Evolutionary conservation across 2,888 invertebrate species (phyloP), one percentile per base, ranked within the genome.

Genomic region (Lasioglossum pauxillum): DNA sequence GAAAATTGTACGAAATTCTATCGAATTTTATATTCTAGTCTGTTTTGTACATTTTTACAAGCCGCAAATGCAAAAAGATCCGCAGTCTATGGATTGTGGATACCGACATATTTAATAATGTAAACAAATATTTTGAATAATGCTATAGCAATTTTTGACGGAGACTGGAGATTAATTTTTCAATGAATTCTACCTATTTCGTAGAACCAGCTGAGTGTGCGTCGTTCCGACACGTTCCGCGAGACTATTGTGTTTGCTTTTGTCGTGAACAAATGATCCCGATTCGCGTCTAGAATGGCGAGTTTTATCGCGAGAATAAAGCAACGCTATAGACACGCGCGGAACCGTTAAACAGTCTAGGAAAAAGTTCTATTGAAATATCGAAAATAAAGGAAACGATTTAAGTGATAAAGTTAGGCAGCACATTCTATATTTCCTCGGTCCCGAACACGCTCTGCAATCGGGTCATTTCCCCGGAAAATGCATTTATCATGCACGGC

Each of bases 311-410:
- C 8, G 53, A 53, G 53, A 19, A 23, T 23, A 53, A 53, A 53
- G 23, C 53, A 53, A 53, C 23, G 53, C 0, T 8, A 7, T 2
- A 23, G 23, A 8, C 53, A 23, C 23, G 53, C 23, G 23, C 23
- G 53, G 53, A 3, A 23, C 53, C 53, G 53, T 31, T 31, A 67
- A 67, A 67, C 67, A 23, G 69, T 69, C 38, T n/a, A 1, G 38
- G 38, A 69, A 69, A 69, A 38, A 38, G 35, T 38, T 23, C 23
- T 35, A 38, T 64, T 44, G 19, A n/a, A 14, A 10, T 23, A 31
- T 49, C 27, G 49, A 49, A 73, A 69, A 69, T 38, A 69, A 75
- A 53, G 46, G 49, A 81, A 57, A 83, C 31, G 23, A 38, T 67
- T 44, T 49, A 35, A 60, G 16, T 73, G 73, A 69, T 57, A 35